Conservation (phyloP, 2,113 vertebrate genomes). For the Notarius quadriscutis region DNA sequence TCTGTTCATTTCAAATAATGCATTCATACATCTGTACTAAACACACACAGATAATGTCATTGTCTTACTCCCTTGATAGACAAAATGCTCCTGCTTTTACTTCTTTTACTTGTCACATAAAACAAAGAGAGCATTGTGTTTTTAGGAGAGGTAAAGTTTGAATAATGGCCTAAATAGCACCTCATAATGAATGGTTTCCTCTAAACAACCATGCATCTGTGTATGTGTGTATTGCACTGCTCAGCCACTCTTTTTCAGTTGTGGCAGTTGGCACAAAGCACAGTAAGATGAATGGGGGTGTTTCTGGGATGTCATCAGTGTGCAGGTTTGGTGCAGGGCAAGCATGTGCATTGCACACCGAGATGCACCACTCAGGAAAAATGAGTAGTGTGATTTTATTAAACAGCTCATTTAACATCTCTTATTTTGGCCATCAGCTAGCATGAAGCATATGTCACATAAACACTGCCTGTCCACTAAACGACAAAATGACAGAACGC, state of each 20-base stretch:
- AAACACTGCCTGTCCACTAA: conserved; percentile 17
- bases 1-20: neutral
- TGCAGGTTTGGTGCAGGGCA: conserved; percentile 22
- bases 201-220: neutral
- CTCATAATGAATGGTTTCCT: neutral
- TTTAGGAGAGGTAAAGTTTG: neutral
- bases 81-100: no score
- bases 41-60: neutral
- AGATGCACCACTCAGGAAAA: conserved; percentile 38
- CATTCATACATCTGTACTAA: neutral
- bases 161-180: neutral
- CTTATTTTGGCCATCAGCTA: conserved; percentile 38
- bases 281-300: conserved; percentile 55
- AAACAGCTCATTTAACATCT: conserved; percentile 64
- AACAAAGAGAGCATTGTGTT: neutral
- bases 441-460: conserved; percentile 28
- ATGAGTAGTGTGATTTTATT: conserved; percentile 55
- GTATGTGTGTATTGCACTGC: neutral
- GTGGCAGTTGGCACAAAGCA: conserved; percentile 45
- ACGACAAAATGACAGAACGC: neutral
- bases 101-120: neutral
- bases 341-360: conserved; percentile 12
- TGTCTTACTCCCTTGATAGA: neutral
- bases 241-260: conserved; percentile 5
- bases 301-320: conserved; percentile 51